Evolutionary conservation across 2,797 vertebrate species (phyloP).

Genomic region (Acrossocheilus fasciatus): DNA sequence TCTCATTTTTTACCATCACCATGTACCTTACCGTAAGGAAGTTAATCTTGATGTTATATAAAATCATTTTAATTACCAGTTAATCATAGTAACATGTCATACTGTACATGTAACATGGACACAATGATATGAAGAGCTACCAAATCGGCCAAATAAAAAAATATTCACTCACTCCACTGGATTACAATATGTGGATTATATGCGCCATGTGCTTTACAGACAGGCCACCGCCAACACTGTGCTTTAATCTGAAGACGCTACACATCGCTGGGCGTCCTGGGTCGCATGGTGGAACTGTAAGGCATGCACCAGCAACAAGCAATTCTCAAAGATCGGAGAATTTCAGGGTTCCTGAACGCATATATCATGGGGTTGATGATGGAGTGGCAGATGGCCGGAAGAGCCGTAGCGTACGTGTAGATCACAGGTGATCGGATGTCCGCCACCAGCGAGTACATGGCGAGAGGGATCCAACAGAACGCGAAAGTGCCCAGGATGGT

Average conservation of each 20-base stretch:
- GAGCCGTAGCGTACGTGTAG: constrained; percentile 88
- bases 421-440: constrained; percentile 85
- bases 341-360: constrained; percentile 91
- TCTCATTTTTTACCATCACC: background rate
- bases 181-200: constrained; percentile 54
- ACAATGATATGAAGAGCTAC: constrained; percentile 18
- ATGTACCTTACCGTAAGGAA: too few species aligned
- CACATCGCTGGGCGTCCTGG: constrained; percentile 91
- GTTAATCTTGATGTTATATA: background rate
- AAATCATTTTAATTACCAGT: background rate
- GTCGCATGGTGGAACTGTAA: constrained; percentile 81
- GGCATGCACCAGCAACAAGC: constrained; percentile 87
- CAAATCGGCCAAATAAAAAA: constrained; percentile 29
- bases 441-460: constrained; percentile 89
- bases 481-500: constrained; percentile 89
- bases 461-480: constrained; percentile 91
- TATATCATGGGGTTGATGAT: constrained; percentile 92
- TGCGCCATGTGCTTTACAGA: constrained; percentile 38
- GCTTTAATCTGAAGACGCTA: constrained; percentile 67
- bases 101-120: background rate
- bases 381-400: constrained; percentile 89
- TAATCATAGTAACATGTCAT: background rate
- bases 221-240: background rate
- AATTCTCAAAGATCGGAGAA: constrained; percentile 89
- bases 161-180: constrained; percentile 13